Conservation (phyloP, 2,797 vertebrate species). For the Philypnodon macrostomus region DNA sequence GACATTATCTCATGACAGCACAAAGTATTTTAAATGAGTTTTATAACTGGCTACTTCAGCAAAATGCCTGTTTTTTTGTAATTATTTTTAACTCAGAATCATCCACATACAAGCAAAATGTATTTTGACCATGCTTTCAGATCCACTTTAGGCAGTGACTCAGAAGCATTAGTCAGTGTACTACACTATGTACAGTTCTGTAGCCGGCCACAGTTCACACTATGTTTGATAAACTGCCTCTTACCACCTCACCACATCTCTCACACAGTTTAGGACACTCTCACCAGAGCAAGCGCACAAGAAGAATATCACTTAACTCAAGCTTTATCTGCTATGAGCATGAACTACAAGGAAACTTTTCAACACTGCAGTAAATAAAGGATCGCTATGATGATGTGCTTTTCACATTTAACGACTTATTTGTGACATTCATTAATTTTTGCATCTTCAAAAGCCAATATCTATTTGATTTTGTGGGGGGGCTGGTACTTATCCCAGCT, state of each 20-base stretch:
- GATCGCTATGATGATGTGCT: too few species aligned
- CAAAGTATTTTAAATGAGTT: too few species aligned
- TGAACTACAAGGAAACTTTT: slow-evolving; percentile 13
- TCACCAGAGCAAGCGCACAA: not conserved
- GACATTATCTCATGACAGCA: too few species aligned
- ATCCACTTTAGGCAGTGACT: slow-evolving; percentile 3
- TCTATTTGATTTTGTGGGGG: too few species aligned
- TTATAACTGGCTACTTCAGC: too few species aligned
- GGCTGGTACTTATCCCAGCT: too few species aligned
- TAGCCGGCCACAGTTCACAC: slow-evolving; percentile 12
- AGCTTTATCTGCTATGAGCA: slow-evolving; percentile 27
- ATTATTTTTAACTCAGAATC: too few species aligned
- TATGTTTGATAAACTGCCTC: slow-evolving; percentile 18
- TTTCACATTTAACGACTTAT: too few species aligned
- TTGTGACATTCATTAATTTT: too few species aligned
- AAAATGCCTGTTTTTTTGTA: too few species aligned
- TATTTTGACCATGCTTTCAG: not conserved
- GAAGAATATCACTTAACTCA: slow-evolving; percentile 4
- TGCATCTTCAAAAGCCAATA: too few species aligned
- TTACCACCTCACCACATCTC: not conserved
- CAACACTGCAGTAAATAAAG: not conserved
- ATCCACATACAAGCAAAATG: too few species aligned
- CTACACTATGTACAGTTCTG: slow-evolving; percentile 7
- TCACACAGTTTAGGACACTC: slow-evolving; percentile 2
- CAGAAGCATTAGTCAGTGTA: slow-evolving; percentile 13